Conservation (phyloP, 2,113 vertebrate genomes). For the Tenrec ecaudatus region DNA sequence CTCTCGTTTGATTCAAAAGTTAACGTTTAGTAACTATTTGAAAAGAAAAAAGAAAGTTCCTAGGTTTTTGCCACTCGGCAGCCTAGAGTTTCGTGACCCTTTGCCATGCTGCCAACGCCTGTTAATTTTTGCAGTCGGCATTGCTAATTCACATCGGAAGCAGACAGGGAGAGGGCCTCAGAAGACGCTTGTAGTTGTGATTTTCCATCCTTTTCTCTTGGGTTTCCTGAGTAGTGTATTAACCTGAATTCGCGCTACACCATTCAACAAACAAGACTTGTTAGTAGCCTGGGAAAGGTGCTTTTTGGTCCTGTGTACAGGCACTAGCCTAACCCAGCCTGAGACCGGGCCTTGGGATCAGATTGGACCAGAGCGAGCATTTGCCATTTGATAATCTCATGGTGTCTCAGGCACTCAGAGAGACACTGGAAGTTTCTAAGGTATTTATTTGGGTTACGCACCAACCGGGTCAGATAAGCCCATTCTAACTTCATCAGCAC, state of each 20-base stretch:
- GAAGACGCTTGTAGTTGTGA: not conserved
- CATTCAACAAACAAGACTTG: not conserved
- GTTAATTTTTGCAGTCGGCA: not conserved
- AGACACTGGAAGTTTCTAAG: conserved; percentile 73
- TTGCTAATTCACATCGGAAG: not conserved
- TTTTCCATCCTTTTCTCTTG: not conserved
- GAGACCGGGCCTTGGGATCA: conserved; percentile 58
- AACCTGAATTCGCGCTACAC: conserved; percentile 15
- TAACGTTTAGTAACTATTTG: conserved; percentile 47
- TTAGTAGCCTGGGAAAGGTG: conserved; percentile 42
- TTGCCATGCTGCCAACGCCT: not conserved
- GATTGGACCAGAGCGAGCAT: conserved; percentile 53
- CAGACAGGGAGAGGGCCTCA: not conserved
- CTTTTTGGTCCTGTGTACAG: conserved; percentile 39
- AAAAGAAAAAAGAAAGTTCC: conserved; percentile 16
- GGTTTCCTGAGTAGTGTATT: not conserved
- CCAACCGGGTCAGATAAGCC: conserved; percentile 66
- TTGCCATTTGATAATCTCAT: conserved; percentile 77
- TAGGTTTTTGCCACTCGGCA: conserved; percentile 17
- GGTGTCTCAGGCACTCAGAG: conserved; percentile 15
- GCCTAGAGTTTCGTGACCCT: not conserved
- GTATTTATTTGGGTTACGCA: conserved; percentile 72
- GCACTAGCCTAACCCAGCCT: conserved; percentile 37
- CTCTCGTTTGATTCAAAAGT: conserved; percentile 51
- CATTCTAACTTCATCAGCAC: conserved; percentile 49